Conservation (phyloP, 2,113 vertebrate genomes). For the Nicator chloris region DNA sequence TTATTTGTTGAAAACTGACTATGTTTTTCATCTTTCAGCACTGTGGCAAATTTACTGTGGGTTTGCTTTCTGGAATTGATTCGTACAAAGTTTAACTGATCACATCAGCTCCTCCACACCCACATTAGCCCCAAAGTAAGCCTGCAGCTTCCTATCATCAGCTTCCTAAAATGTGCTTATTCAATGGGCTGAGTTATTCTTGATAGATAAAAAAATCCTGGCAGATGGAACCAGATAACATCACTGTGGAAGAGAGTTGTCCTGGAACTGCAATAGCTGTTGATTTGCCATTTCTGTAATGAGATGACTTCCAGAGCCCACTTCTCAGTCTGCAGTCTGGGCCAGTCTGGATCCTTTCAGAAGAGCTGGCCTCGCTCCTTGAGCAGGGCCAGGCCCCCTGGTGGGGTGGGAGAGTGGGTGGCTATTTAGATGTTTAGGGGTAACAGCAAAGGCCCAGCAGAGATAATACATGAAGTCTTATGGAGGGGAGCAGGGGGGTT, state of each 20-base stretch:
- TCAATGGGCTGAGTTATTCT: neutral
- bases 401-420: neutral
- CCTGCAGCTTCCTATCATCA: neutral
- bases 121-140: neutral
- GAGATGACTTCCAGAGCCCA: neutral
- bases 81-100: neutral
- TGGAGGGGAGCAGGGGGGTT: accelerated
- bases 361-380: neutral
- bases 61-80: neutral
- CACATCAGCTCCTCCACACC: neutral
- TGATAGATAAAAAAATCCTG: neutral
- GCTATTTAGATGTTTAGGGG: neutral
- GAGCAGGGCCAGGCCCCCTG: neutral
- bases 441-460: neutral
- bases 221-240: neutral
- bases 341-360: neutral
- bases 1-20: neutral
- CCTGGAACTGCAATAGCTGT: neutral
- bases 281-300: neutral
- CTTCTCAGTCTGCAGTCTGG: neutral
- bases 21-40: neutral
- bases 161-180: neutral
- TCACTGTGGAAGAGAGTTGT: neutral
- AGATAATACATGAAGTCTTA: neutral
- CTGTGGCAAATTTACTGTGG: neutral